phyloP scores from a whole-genome alignment of 2,113 vertebrate genomes.

The Leucoraja erinaceus region DNA sequence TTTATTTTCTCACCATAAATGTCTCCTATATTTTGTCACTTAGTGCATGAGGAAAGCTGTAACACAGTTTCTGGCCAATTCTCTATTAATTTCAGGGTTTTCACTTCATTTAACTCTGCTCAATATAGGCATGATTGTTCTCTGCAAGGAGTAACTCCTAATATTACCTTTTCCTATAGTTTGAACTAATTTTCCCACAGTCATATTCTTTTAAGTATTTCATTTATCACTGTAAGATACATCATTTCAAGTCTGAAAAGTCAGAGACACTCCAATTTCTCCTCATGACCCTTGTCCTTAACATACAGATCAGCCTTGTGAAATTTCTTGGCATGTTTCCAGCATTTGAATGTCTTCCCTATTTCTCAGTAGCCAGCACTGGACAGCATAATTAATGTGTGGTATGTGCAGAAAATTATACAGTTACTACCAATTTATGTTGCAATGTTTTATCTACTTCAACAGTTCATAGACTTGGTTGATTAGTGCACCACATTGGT shows the following conservation, averaged over 20 bases:
- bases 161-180: background rate
- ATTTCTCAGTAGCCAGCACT: background rate
- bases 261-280: background rate
- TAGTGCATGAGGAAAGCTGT: background rate
- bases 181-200: background rate
- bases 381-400: background rate
- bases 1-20: background rate
- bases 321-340: background rate
- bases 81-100: background rate
- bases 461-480: background rate
- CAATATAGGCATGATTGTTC: background rate
- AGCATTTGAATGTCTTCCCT: background rate
- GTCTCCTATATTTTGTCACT: background rate
- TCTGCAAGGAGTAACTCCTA: background rate
- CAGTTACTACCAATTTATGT: background rate
- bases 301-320: background rate
- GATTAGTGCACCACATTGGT: background rate
- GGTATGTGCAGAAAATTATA: background rate
- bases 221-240: background rate
- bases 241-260: background rate
- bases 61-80: background rate
- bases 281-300: background rate
- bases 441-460: background rate
- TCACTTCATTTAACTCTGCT: background rate
- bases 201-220: background rate